phyloP scores from a whole-genome alignment of 2,113 vertebrate genomes.

The Neolamprologus longior region DNA sequence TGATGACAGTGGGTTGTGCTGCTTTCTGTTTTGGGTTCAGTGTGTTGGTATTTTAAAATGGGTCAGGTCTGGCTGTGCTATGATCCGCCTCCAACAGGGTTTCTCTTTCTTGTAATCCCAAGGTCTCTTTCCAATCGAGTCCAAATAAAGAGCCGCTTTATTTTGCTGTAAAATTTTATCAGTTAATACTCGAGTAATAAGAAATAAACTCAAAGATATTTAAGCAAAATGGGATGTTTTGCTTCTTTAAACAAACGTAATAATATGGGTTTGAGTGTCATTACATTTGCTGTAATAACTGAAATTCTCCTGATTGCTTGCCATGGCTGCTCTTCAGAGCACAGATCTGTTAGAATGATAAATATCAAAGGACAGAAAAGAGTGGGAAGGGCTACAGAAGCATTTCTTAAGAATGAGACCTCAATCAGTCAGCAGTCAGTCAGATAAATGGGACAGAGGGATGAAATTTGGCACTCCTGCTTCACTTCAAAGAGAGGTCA shows the following conservation, averaged over 20 bases:
- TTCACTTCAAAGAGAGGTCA: not conserved
- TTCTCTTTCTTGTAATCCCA: not conserved
- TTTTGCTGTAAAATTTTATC: not conserved
- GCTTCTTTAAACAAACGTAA: not conserved
- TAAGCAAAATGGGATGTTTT: not conserved
- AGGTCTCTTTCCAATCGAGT: not conserved
- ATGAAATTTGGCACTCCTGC: not conserved
- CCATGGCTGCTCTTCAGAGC: not conserved
- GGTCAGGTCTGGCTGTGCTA: not conserved
- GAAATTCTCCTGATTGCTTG: not conserved
- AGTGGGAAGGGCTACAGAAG: not conserved
- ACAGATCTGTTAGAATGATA: not conserved
- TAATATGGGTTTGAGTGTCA: not conserved
- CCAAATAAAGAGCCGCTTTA: not conserved
- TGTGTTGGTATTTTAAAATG: not conserved
- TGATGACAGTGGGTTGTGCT: rapidly evolving
- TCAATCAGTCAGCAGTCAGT: slow-evolving; percentile 6
- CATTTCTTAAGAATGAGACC: not conserved
- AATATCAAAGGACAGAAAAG: not conserved
- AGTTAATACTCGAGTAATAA: not conserved
- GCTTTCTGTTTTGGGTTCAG: not conserved
- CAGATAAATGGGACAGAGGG: slow-evolving; percentile 1
- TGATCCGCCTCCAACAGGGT: not conserved
- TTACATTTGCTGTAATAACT: not conserved
- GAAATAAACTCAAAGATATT: not conserved